Conservation (phyloP, 2,113 vertebrate species). For the Cricetomys ansorgei region DNA sequence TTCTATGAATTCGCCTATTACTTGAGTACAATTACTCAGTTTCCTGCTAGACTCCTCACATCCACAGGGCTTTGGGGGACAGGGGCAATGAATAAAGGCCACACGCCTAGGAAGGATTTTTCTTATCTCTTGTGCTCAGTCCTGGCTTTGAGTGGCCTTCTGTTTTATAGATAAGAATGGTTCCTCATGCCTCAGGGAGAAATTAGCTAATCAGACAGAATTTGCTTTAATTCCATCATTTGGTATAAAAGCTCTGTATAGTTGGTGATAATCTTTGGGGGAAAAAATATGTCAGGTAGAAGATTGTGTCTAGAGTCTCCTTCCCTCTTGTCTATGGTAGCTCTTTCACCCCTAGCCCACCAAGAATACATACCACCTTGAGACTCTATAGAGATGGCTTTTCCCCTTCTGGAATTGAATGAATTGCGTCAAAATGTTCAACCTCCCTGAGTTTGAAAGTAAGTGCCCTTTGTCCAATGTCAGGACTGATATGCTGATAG, state of each 20-base stretch:
- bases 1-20: neutral
- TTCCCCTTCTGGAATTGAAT: neutral
- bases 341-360: slow-evolving; percentile 1
- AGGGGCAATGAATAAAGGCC: neutral
- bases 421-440: neutral
- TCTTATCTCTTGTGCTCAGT: neutral
- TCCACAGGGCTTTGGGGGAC: neutral
- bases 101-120: neutral
- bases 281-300: neutral
- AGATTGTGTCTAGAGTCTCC: neutral
- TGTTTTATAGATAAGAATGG: neutral
- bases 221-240: neutral
- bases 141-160: neutral
- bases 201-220: neutral
- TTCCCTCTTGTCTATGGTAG: neutral
- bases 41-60: neutral
- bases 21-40: neutral
- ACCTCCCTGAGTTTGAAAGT: neutral
- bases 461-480: neutral
- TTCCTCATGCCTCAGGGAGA: neutral
- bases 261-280: neutral
- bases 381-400: neutral
- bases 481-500: neutral
- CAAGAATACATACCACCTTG: neutral
- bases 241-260: neutral